phyloP scores from a whole-genome alignment of 2,797 vertebrate genomes.

The Megalops cyprinoides region DNA sequence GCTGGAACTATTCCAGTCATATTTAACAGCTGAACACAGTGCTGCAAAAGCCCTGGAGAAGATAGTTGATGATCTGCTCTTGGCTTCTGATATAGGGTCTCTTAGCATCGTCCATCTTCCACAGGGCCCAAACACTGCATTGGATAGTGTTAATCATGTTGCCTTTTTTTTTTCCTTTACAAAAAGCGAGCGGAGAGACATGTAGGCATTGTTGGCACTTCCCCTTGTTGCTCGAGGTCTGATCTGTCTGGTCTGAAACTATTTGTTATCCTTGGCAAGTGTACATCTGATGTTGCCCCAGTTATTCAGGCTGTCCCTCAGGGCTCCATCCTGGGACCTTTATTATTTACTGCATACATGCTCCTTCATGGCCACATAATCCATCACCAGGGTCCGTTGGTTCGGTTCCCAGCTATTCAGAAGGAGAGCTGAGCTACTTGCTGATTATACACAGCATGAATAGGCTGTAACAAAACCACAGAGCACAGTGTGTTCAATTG shows the following conservation, averaged over 20 bases:
- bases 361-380: conserved; percentile 42
- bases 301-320: conserved; percentile 39
- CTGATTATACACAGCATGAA: background rate
- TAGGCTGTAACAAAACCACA: background rate
- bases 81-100: background rate
- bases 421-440: background rate
- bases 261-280: conserved; percentile 33
- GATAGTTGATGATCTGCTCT: conserved; percentile 6
- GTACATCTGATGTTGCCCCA: conserved; percentile 48
- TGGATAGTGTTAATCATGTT: conserved; percentile 7
- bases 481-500: background rate
- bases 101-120: conserved; percentile 3
- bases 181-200: background rate
- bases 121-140: background rate
- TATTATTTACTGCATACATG: conserved; percentile 42
- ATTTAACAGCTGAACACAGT: background rate
- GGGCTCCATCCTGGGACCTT: conserved; percentile 44
- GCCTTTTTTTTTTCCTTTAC: conserved; percentile 2
- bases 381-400: conserved; percentile 31
- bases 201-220: conserved; percentile 1
- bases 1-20: background rate
- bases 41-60: background rate
- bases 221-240: background rate
- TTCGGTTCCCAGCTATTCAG: conserved; percentile 5
- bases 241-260: conserved; percentile 9